phyloP scores from a whole-genome alignment of 2,888 invertebrate species.

The Tenodera sinensis region DNA sequence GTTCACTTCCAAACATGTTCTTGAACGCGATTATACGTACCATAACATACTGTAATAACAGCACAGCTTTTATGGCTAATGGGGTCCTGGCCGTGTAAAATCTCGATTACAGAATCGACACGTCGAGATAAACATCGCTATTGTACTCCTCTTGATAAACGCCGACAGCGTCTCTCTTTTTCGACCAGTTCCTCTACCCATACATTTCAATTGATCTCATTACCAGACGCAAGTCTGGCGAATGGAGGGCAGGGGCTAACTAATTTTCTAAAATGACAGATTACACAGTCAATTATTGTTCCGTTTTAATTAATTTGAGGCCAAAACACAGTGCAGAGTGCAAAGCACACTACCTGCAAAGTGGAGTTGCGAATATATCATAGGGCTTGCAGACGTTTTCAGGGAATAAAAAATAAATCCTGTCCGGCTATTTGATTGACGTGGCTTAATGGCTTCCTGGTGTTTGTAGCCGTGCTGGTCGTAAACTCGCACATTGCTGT shows the following conservation, averaged over 20 bases:
- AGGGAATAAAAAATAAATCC: not conserved
- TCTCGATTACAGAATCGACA: not conserved
- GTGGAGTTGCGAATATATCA: not conserved
- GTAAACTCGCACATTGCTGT: not conserved
- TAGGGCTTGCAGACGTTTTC: not conserved
- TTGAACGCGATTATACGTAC: not conserved
- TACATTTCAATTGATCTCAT: slow-evolving; percentile 4
- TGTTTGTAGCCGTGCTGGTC: not conserved
- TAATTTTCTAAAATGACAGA: not conserved
- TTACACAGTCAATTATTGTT: not conserved
- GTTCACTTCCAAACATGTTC: not conserved
- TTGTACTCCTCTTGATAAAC: not conserved
- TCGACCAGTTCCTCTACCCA: not conserved
- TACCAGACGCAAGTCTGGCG: not conserved
- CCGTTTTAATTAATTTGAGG: slow-evolving; percentile 4
- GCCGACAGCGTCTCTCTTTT: not conserved
- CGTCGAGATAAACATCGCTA: not conserved
- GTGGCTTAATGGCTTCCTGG: not conserved
- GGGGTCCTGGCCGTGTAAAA: not conserved
- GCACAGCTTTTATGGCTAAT: not conserved
- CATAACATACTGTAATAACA: not conserved
- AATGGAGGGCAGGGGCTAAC: slow-evolving; percentile 5
- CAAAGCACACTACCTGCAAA: not conserved
- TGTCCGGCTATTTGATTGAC: not conserved
- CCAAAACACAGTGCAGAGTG: not conserved